Base-by-base conservation (phyloP, 30 jellyfish, hydroid and myxozoan genomes). In the Pseudorhiza aurosa region DNA sequence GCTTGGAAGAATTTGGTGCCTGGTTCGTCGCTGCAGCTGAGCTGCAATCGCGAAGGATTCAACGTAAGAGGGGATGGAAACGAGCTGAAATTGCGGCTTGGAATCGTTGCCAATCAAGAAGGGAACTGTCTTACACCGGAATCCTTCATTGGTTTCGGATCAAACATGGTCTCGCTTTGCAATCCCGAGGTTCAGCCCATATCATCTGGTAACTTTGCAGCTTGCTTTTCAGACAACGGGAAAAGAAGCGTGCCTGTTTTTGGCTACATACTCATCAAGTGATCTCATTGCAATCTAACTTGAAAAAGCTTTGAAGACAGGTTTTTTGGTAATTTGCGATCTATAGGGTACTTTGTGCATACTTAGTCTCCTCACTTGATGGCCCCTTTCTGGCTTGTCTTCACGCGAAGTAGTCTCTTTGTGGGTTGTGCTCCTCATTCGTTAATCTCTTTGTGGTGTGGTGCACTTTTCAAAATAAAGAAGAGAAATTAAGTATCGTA, bases 21-120 rank as follows among this genome's bases (percentile, higher is more conserved):
- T 8, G 44, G 14, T 42, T 72, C 86, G 12, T 72, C 86, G 2
- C 27, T 72, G 32, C 86, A 72, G 60, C 2, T 58, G 1, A 17
- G 51, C 74, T 72, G 86, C 31, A 49, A 72, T 33, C 72, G 74
- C 6, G 74, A 72, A 29, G 86, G 86, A 8, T 72, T 72, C 58
- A 72, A 72, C 74, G 75, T 56, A 24, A 33, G 33, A n/a, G 74
- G 53, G n/a, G 58, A 31, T 31, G 39, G 27, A 1, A 33, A 33
- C 3, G 39, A 30, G 27, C 25, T 72, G 15, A 24, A 21, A 43
- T 4, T 50, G 1, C 19, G 86, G 42, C 25, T 72, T 28, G 86
- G 86, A 10, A 8, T 43, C 33, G 32, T 49, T 17, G 59, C 60
- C 1, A 72, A 72, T 26, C 60, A 72, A 22, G 60, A 72, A 53